A percentile compares a stretch with the other conserved stretches of the same genome.
Conservation (phyloP, 2,113 vertebrate genomes). For the Dolichotis patagonum region DNA sequence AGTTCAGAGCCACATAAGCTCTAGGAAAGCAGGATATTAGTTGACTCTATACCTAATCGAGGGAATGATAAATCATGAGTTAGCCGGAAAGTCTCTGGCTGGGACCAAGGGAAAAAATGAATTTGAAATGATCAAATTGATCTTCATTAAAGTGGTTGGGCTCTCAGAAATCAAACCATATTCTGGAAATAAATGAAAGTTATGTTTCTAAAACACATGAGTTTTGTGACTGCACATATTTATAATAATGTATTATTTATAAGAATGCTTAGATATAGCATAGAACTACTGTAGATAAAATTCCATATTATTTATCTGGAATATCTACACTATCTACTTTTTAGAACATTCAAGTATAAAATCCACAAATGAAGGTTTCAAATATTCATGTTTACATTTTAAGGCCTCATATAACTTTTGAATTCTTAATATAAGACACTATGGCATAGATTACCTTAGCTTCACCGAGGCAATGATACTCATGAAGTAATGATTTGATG, state of each 20-base stretch:
- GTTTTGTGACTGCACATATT: background rate
- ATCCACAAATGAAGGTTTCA: constrained; percentile 1
- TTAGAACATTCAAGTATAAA: background rate
- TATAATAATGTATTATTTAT: background rate
- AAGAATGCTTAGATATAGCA: background rate
- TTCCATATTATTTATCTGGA: background rate
- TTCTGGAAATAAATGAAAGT: constrained; percentile 24
- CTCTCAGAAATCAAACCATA: constrained; percentile 44
- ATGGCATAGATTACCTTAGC: background rate
- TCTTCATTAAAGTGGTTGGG: background rate
- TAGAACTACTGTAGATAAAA: background rate
- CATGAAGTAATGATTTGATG: constrained; percentile 7
- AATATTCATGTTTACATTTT: background rate
- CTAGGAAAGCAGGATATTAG: background rate
- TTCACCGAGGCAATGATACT: background rate
- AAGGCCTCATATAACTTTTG: background rate
- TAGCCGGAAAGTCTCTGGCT: constrained; percentile 23
- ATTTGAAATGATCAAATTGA: constrained; percentile 30
- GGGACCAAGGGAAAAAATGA: background rate
- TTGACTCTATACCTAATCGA: background rate
- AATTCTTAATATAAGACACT: background rate
- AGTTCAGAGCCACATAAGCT: background rate
- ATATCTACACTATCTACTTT: background rate
- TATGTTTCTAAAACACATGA: background rate
- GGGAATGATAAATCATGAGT: background rate